Base-by-base conservation (phyloP, 2,113 vertebrate species). In the Sapajus apella region DNA sequence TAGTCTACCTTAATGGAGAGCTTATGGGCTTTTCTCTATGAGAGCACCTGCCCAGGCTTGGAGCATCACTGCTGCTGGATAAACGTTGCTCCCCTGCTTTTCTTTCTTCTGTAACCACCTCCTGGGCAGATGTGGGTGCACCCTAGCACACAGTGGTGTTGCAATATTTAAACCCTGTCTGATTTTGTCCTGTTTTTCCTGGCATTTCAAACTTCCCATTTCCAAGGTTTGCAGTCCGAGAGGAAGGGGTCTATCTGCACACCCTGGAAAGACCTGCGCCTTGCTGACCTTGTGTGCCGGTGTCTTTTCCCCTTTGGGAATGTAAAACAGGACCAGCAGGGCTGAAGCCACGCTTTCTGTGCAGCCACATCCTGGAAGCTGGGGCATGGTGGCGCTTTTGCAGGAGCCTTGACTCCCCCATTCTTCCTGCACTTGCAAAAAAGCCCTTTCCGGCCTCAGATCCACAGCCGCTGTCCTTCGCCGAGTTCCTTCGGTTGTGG, bases 1-100 rank as follows among this genome's bases (percentile, higher is more conserved):
- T 5, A 9, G 4, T 3, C n/a, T 0, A 0, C n/a, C 35, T 79
- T 76, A 3, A 8, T 37, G 8, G n/a, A 20, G 56, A 5, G 56
- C 8, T 12, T 20, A 8, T 3, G 32, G 35, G 32, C 4, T 77
- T 50, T 90, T 21, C 43, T 64, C 12, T 6, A 8, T 58, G 86
- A 16, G 70, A 30, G 27, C 3, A 0, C 1, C 3, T 73, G 72
- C 72, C 72, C 40, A 35, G 30, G 85, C 25, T 30, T 10, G 27
- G 37, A 75, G 18, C 35, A 37, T 75, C 40, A 14, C 23, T 75
- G 40, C 23, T 43, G 72, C 72, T 75, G 72, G 37, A 14, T 43
- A 43, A 43, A 25, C 0, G 37, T 8, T 27, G 23, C 11, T 43
- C 23, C 43, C 72, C 6, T 43, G 12, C 25, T 43, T 43, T 25